Evolutionary conservation across 2,113 vertebrate genomes (phyloP), one percentile per base, ranked within the genome.

Genomic region (Heloderma charlesbogerti): DNA sequence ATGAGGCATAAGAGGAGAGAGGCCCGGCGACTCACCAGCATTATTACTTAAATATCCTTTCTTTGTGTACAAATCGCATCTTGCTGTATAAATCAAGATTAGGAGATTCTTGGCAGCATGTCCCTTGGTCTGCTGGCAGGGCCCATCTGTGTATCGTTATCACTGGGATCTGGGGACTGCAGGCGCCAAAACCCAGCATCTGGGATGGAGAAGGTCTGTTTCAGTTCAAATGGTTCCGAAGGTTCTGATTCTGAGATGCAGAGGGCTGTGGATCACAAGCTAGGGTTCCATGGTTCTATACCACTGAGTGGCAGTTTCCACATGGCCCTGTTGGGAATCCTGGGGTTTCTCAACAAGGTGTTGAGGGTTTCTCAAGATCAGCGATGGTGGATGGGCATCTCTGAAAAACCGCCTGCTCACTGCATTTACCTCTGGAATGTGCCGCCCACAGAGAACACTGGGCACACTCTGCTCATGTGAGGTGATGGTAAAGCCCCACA

Each of bases 191-290:
- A 37, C 34, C 37, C 12, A 2, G 43, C 22, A 37, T 63, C 27
- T 10, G 22, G 4, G 37, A 63, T 4, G 2, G 31, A 43, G 9
- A 25, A 51, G 71, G 15, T 79, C 86, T 1, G 81, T 85, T 84
- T 78, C 86, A 1, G 16, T 91, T 91, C 78, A 88, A 91, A 88
- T 3, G 1, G 37, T 37, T 4, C 74, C 3, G 1, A 71, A 83
- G 74, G 22, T 88, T 91, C 89, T 1, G 3, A n/a, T 86, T 88
- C 91, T n/a, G 27, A 34, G 79, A 37, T n/a, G 45, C 79, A 22
- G 34, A 8, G 15, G 10, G 34, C 45, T 18, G 16, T 3, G 0
- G 27, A 43, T 10, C n/a, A 16, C 2, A 22, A 37, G 37, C 9
- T 74, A 63, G 54, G 63, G 37, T 43, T 75, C 80, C 27, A 43